Conservation (phyloP, 2,113 vertebrate species). For the Danio rerio region DNA sequence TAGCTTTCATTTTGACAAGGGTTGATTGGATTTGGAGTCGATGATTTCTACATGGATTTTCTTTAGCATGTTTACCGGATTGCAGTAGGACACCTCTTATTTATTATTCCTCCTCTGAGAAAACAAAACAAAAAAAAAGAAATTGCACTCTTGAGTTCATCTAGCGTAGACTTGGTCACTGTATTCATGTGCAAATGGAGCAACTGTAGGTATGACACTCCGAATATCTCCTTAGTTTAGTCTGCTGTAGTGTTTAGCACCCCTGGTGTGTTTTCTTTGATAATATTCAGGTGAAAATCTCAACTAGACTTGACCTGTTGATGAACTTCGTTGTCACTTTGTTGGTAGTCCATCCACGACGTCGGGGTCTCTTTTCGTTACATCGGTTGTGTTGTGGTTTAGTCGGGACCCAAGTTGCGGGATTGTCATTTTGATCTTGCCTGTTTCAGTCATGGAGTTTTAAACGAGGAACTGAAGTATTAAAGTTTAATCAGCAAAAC, state of each 20-base stretch:
- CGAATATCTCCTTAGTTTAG: conserved; percentile 61
- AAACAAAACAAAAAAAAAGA: conserved; percentile 46
- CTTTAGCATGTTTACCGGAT: conserved; percentile 72
- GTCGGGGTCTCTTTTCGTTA: conserved; percentile 59
- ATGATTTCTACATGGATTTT: conserved; percentile 62
- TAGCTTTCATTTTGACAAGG: conserved; percentile 72
- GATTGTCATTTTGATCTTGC: conserved; percentile 40
- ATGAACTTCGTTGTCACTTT: conserved; percentile 61
- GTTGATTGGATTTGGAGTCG: conserved; percentile 62
- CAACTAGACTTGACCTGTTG: conserved; percentile 64
- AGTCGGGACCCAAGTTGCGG: conserved; percentile 38
- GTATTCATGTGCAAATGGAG: conserved; percentile 61
- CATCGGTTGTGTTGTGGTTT: conserved; percentile 52
- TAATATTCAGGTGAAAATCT: conserved; percentile 62
- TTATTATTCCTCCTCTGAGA: conserved; percentile 55
- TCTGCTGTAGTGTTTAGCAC: conserved; percentile 68
- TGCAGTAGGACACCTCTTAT: conserved; percentile 69
- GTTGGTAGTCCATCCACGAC: conserved; percentile 64
- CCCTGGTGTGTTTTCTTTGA: conserved; percentile 57
- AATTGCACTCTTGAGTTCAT: conserved; percentile 57
- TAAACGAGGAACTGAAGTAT: conserved; percentile 43
- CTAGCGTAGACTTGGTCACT: conserved; percentile 57
- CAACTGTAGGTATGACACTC: conserved; percentile 60
- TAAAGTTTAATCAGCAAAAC: conserved; percentile 59
- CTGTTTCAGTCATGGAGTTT: conserved; percentile 63